A percentile compares a stretch with the other conserved stretches of the same genome.
Evolutionary conservation across 2,888 invertebrate genomes (phyloP).

Genomic region (Euclidia mi): DNA sequence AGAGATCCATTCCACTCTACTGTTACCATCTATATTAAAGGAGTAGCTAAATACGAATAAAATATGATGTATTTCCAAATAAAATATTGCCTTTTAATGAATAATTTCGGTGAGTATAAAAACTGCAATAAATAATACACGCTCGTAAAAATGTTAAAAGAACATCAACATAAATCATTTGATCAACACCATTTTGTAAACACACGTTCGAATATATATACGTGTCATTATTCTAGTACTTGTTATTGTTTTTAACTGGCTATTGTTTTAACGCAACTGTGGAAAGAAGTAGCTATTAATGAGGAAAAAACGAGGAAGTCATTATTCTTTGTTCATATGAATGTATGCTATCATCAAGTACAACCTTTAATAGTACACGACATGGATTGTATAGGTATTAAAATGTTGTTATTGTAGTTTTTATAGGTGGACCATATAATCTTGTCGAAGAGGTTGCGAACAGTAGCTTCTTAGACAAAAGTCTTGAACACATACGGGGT

Average conservation of each 20-base stretch:
- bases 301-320: slow-evolving; percentile 70
- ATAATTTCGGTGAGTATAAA: background rate
- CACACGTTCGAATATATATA: slow-evolving; percentile 31
- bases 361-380: background rate
- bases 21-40: no score
- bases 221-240: slow-evolving; percentile 40
- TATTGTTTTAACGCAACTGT: slow-evolving; percentile 67
- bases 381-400: slow-evolving; percentile 1
- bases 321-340: slow-evolving; percentile 54
- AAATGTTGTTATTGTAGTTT: background rate
- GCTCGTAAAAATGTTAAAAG: background rate
- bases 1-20: no score
- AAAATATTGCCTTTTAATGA: background rate
- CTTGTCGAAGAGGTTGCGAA: no score
- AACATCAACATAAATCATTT: slow-evolving; percentile 14
- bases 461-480: no score
- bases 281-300: slow-evolving; percentile 56
- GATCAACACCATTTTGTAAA: slow-evolving; percentile 21
- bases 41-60: background rate
- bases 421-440: no score
- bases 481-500: no score
- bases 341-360: slow-evolving; percentile 25
- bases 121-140: background rate
- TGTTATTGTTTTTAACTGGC: slow-evolving; percentile 70
- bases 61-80: background rate